These are phyloP conservation scores for Nansenia antarctica DNA, from an alignment of 2,113 vertebrate species.

Conservation along the genomic window DNA sequence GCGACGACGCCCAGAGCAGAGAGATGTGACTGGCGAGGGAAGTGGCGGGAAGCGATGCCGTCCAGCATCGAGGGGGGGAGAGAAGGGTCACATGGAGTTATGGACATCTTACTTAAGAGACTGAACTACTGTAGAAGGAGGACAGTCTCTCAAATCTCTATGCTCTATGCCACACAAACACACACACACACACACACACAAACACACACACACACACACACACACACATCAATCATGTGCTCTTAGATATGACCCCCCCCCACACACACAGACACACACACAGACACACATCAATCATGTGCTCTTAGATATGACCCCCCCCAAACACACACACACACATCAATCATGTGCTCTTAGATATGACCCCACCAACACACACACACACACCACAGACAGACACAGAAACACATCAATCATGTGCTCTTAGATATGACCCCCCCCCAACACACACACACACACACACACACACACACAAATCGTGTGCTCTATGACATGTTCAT, in stretches of 20 bases:
- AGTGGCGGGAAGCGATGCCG: constrained; percentile 33
- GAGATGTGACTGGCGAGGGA: constrained; percentile 19
- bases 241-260: no score
- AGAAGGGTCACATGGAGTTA: not conserved
- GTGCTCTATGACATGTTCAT: no score
- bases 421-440: no score
- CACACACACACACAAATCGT: no score
- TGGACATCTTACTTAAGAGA: no score
- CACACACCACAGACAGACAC: not conserved
- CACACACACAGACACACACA: constrained; percentile 35
- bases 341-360: not conserved
- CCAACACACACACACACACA: no score
- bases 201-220: not conserved
- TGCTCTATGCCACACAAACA: not conserved
- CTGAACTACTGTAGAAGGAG: no score
- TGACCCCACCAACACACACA: constrained; percentile 37
- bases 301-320: no score
- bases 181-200: not conserved
- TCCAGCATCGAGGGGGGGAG: constrained; percentile 27
- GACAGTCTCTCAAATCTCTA: no score
- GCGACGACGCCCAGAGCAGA: constrained; percentile 32
- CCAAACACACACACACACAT: not conserved
- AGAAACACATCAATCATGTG: no score
- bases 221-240: no score
- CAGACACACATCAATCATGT: constrained; percentile 49